Evolutionary conservation across 1,140 invertebrate species (phyloP).

Genomic region (Hylaeus volcanicus): DNA sequence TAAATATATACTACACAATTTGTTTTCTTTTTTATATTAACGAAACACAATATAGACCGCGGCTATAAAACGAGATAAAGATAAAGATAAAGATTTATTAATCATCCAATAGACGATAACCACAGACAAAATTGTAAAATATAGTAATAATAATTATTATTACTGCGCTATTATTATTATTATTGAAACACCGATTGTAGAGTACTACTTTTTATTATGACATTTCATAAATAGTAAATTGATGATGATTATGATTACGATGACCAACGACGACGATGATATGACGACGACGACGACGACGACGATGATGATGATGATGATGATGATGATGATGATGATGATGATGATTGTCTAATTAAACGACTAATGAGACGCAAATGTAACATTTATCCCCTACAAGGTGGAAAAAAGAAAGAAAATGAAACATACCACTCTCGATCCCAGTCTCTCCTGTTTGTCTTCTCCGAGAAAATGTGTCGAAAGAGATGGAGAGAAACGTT

Average conservation of each 20-base stretch:
- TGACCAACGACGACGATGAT: no score
- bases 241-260: no score
- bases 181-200: slow-evolving; percentile 70
- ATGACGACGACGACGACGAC: no score
- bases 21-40: slow-evolving; percentile 65
- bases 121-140: slow-evolving; percentile 64
- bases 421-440: slow-evolving; percentile 8
- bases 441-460: slow-evolving; percentile 16
- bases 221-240: slow-evolving; percentile 74
- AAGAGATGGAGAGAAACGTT: slow-evolving; percentile 17
- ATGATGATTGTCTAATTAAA: slow-evolving; percentile 67
- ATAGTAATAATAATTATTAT: slow-evolving; percentile 58
- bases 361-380: slow-evolving; percentile 65
- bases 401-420: slow-evolving; percentile 17
- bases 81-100: slow-evolving; percentile 61
- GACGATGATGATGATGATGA: background rate
- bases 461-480: slow-evolving; percentile 3
- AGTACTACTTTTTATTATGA: slow-evolving; percentile 75
- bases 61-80: slow-evolving; percentile 53
- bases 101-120: slow-evolving; percentile 64
- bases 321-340: background rate
- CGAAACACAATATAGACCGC: slow-evolving; percentile 49
- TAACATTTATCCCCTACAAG: slow-evolving; percentile 58
- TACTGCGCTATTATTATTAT: slow-evolving; percentile 70
- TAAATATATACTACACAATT: slow-evolving; percentile 61